Evolutionary conservation across 2,888 invertebrate species (phyloP).

Genomic region (Kryphioiulus occultus): DNA sequence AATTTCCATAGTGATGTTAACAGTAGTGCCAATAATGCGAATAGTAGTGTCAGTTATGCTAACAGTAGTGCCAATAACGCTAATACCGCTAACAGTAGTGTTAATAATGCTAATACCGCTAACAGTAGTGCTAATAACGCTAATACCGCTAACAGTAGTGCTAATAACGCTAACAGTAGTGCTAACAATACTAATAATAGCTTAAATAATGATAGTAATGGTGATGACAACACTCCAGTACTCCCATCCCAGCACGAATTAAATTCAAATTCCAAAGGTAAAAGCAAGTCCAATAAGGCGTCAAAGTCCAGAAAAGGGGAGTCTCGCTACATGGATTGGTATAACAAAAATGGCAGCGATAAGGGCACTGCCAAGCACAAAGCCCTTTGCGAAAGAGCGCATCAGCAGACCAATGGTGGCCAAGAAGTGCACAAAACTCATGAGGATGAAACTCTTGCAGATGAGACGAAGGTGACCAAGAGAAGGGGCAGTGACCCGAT

Average conservation of each 20-base stretch:
- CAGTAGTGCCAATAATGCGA: not conserved
- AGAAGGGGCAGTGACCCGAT: conserved; percentile 47
- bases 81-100: not conserved
- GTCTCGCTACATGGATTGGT: conserved; percentile 52
- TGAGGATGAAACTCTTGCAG: conserved; percentile 50
- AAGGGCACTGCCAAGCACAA: conserved; percentile 47
- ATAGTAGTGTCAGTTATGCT: not conserved
- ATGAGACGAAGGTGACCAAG: conserved; percentile 48
- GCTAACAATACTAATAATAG: not conserved
- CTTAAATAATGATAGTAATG: not conserved
- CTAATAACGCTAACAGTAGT: not conserved
- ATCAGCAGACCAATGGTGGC: not conserved
- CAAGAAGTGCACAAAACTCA: conserved; percentile 35
- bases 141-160: not conserved
- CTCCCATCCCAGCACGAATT: not conserved
- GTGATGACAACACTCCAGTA: not conserved
- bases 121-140: not conserved
- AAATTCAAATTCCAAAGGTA: not conserved
- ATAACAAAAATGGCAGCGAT: conserved; percentile 49
- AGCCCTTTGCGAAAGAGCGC: conserved; percentile 39
- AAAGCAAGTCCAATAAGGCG: conserved; percentile 30
- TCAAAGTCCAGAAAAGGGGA: conserved; percentile 44
- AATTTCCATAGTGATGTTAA: not conserved
- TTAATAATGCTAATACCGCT: not conserved
- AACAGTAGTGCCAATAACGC: not conserved